Conservation (phyloP, 1,140 invertebrate species). For the Aphis gossypii region DNA sequence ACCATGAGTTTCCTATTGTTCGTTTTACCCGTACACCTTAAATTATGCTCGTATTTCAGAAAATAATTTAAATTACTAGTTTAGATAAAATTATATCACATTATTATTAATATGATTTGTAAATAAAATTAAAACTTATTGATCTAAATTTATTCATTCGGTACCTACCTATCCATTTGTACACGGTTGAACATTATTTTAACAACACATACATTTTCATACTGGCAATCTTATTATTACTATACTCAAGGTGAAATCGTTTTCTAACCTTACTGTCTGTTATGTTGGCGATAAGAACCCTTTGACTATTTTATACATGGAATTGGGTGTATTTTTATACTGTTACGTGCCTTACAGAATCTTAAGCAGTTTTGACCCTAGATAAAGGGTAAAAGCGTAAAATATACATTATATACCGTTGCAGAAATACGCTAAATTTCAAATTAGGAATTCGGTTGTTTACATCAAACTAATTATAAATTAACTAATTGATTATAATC, state of each 20-base stretch:
- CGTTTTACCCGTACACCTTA: not conserved
- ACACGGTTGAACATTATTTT: not conserved
- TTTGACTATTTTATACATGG: not conserved
- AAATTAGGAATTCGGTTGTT: not conserved
- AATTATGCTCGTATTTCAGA: not conserved
- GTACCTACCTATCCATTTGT: not conserved
- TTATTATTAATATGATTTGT: not conserved
- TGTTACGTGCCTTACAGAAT: not conserved
- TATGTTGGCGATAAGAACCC: constrained; percentile 27
- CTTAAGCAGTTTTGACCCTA: not conserved
- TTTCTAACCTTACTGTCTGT: constrained; percentile 23
- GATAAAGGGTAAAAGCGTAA: not conserved
- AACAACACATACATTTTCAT: not conserved
- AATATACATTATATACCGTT: not conserved
- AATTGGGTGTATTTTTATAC: not conserved
- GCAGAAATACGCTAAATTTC: not conserved
- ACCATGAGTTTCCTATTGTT: not conserved
- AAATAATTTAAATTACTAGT: not conserved
- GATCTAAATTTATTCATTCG: not conserved
- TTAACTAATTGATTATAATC: not conserved
- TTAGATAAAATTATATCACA: not conserved
- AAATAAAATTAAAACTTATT: not conserved
- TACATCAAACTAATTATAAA: not conserved
- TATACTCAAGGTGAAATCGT: not conserved
- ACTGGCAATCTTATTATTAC: not conserved